phyloP scores from a whole-genome alignment of 2,888 invertebrate genomes.

The Gibbula magus region DNA sequence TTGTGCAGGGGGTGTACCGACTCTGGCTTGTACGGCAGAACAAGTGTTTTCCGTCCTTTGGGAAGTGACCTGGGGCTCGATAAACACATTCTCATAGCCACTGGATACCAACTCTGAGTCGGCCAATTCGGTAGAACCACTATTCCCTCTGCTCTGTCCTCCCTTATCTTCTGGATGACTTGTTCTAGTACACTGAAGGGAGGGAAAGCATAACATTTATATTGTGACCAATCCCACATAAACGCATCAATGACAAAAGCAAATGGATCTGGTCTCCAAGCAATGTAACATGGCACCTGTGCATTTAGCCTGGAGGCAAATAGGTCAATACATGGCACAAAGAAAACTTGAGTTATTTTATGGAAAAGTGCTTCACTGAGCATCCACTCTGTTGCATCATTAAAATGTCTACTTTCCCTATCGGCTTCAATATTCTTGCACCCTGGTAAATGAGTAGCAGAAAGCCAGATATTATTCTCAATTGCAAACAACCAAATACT shows the following conservation, averaged over 20 bases:
- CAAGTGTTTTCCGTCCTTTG: not conserved
- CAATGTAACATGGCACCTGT: too few species aligned
- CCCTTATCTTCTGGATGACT: not conserved
- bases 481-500: too few species aligned
- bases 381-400: too few species aligned
- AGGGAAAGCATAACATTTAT: not conserved
- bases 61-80: not conserved
- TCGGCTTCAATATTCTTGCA: too few species aligned
- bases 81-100: not conserved
- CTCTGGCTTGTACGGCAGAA: not conserved
- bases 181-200: not conserved
- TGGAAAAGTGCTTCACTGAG: too few species aligned
- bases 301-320: too few species aligned
- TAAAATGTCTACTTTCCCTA: too few species aligned
- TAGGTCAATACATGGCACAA: too few species aligned
- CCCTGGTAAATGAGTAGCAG: too few species aligned
- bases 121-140: not conserved
- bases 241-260: not conserved
- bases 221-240: not conserved
- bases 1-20: not conserved
- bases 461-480: too few species aligned
- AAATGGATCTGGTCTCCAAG: too few species aligned
- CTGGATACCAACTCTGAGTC: not conserved
- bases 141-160: not conserved
- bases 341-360: too few species aligned